A percentile compares a stretch with the other conserved stretches of the same genome.
Evolutionary conservation across 2,113 vertebrate species (phyloP).

Genomic region (Salvator merianae): DNA sequence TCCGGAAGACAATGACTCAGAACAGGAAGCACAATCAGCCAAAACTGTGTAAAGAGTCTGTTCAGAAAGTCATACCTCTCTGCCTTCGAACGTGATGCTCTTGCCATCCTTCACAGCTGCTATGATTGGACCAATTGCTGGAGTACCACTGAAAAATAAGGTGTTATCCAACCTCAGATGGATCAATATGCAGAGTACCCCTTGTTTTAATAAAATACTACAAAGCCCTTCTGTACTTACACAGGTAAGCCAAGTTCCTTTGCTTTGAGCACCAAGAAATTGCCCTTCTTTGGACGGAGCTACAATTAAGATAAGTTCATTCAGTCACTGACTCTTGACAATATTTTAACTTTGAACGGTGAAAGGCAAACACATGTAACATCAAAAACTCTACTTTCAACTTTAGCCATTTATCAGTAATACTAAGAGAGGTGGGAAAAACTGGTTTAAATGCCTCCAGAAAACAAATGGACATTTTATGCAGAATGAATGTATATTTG

Average conservation of each 20-base stretch:
- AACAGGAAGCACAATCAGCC: background rate
- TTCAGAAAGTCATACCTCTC: constrained; percentile 78
- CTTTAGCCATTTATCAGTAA: background rate
- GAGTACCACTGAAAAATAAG: constrained; percentile 81
- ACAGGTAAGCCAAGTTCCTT: constrained; percentile 89
- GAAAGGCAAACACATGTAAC: too few species aligned
- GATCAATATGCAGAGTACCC: fast-evolving
- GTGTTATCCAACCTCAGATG: background rate
- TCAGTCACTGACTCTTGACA: background rate
- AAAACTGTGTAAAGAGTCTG: background rate
- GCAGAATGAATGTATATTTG: background rate
- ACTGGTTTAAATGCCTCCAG: background rate
- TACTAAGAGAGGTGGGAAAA: background rate
- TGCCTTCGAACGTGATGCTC: constrained; percentile 82
- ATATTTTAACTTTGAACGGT: background rate
- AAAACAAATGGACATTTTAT: background rate
- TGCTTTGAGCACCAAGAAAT: constrained; percentile 86
- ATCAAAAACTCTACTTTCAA: background rate
- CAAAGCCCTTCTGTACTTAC: constrained; percentile 76
- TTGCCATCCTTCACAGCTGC: constrained; percentile 83
- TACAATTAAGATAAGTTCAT: constrained; percentile 33
- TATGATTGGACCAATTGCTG: constrained; percentile 89
- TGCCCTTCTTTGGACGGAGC: constrained; percentile 87
- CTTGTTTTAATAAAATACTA: background rate
- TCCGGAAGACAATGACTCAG: background rate